These are phyloP conservation scores for Pyrocoelia pectoralis DNA, from an alignment of 2,888 invertebrate genomes.

Conservation along the genomic window DNA sequence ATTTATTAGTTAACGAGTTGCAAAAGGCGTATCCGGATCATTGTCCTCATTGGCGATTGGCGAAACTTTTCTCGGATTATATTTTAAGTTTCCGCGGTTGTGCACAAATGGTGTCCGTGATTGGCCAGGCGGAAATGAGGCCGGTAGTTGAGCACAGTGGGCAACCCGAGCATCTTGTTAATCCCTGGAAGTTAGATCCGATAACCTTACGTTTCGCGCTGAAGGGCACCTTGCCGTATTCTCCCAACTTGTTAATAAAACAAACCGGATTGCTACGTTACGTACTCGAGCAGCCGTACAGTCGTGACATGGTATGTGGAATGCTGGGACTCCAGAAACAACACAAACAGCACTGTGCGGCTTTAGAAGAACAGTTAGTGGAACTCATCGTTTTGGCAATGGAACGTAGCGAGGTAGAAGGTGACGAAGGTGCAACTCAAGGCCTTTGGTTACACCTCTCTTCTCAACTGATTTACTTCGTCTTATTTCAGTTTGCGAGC, in stretches of 20 bases:
- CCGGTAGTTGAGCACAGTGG: slow-evolving; percentile 95
- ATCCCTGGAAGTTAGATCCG: slow-evolving; percentile 93
- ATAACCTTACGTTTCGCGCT: slow-evolving; percentile 74
- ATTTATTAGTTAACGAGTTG: slow-evolving; percentile 95
- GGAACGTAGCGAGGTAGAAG: slow-evolving; percentile 83
- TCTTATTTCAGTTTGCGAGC: slow-evolving; percentile 91
- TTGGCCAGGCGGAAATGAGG: slow-evolving; percentile 88
- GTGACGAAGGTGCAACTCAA: slow-evolving; percentile 69
- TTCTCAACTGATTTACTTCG: slow-evolving; percentile 93
- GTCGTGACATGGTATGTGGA: slow-evolving; percentile 94
- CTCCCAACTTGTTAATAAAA: slow-evolving; percentile 85
- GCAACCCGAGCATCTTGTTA: slow-evolving; percentile 87
- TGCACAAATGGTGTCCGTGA: slow-evolving; percentile 95
- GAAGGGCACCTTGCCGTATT: slow-evolving; percentile 86
- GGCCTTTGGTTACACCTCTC: slow-evolving; percentile 94
- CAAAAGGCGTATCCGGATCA: slow-evolving; percentile 86
- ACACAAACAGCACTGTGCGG: slow-evolving; percentile 74
- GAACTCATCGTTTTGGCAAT: slow-evolving; percentile 90
- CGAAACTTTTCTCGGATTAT: slow-evolving; percentile 84
- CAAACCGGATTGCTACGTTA: slow-evolving; percentile 88
- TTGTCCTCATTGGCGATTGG: slow-evolving; percentile 94
- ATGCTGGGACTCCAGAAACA: slow-evolving; percentile 95
- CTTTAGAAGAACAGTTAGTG: slow-evolving; percentile 91
- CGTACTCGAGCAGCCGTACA: slow-evolving; percentile 94
- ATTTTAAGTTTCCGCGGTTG: slow-evolving; percentile 92